Evolutionary conservation across 1,140 invertebrate species (phyloP), one percentile per base, ranked within the genome.

Genomic region (Drosophila funebris): DNA sequence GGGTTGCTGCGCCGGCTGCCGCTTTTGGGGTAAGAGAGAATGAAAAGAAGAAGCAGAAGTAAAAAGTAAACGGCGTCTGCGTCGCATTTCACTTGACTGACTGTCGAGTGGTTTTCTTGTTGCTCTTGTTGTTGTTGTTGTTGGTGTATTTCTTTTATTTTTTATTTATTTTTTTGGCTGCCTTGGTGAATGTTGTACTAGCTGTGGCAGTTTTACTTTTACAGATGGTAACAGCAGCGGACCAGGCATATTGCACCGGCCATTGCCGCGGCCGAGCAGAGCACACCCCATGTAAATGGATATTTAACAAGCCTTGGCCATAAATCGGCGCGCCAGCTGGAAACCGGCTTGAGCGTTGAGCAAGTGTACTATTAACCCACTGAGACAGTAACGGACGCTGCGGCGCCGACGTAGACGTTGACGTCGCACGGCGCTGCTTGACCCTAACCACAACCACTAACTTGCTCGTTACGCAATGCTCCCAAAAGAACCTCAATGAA

Each of bases 321-420:
- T 85, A 85, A 87, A 85, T 76, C 75, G 66, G 63, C 52, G 53
- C 54, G 67, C 60, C 64, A 64, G 54, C 54, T 43, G 41, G 43
- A 54, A 81, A 90, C 57, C 53, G 53, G 53, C 53, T 56, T 27
- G 5, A 33, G 76, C 50, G 56, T 89, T 84, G 78, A 87, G 87
- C 85, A 90, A 87, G 82, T 87, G 79, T 90, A 90, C 87, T 61
- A 90, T 77, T 90, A 90, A 90, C 87, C 87, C 87, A 90, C 87
- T 90, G 87, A 90, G 72, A 90, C 87, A 87, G 87, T 90, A 90
- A 90, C 76, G 78, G 73, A 73, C 71, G 52, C 63, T 36, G 57
- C 22, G 9, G 16, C 29, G 24, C 6, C 60, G 41, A n/a, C 39
- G 39, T 9, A 31, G n/a, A 27, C 33, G 29, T 31, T 13, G 31